phyloP scores from a whole-genome alignment of 2,113 vertebrate genomes.

The Prolemur simus region DNA sequence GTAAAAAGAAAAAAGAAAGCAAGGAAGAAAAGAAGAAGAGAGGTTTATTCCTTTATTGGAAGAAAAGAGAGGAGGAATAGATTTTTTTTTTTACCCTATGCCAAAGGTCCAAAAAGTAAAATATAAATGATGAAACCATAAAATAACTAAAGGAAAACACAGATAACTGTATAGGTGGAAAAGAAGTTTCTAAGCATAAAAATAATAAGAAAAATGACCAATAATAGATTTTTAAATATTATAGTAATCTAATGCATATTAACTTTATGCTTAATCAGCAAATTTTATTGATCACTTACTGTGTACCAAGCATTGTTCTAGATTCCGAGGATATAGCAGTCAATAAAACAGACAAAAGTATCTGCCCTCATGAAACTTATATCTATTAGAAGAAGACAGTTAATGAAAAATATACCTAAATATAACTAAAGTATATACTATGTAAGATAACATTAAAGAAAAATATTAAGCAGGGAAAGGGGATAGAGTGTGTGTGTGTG shows the following conservation, averaged over 20 bases:
- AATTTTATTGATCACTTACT: neutral
- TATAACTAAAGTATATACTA: neutral
- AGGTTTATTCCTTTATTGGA: too few relatives aligned
- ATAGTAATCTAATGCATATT: neutral
- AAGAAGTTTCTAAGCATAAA: conserved; percentile 12
- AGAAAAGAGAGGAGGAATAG: neutral
- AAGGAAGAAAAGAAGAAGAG: neutral
- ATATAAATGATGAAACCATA: neutral
- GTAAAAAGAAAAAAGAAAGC: neutral
- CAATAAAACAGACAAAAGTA: conserved; percentile 19
- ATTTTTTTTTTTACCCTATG: neutral
- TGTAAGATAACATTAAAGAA: neutral
- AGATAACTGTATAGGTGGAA: neutral
- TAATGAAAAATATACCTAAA: neutral
- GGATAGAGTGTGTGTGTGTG: neutral
- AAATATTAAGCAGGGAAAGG: neutral
- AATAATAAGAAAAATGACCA: neutral
- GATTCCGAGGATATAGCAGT: neutral
- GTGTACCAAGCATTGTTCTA: neutral
- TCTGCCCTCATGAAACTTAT: neutral
- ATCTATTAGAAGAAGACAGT: neutral
- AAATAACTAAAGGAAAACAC: neutral
- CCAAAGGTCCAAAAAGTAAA: neutral
- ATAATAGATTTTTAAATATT: neutral
- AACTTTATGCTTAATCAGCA: neutral